phyloP scores from a whole-genome alignment of 2,888 invertebrate species.

The Xanthorhoe spadicearia region DNA sequence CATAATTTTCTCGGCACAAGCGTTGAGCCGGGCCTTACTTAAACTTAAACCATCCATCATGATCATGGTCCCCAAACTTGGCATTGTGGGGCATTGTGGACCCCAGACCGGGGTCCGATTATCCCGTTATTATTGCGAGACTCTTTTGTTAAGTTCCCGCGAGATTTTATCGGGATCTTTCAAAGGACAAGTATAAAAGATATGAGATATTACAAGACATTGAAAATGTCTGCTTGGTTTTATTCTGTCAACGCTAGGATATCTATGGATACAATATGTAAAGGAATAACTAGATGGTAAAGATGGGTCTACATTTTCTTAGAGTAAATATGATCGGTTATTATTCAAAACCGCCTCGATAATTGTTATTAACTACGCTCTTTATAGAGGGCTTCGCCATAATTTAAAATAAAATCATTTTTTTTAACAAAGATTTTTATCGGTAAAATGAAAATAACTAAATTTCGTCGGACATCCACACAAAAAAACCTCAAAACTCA shows the following conservation, averaged over 20 bases:
- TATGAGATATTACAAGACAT: conserved; percentile 9
- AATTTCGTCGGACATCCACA: too few relatives aligned
- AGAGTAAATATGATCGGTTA: too few relatives aligned
- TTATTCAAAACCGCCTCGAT: too few relatives aligned
- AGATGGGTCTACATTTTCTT: too few relatives aligned
- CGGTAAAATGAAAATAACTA: too few relatives aligned
- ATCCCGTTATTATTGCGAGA: conserved; percentile 46
- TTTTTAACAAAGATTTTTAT: too few relatives aligned
- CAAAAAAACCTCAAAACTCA: too few relatives aligned
- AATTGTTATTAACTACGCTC: too few relatives aligned
- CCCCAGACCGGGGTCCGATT: conserved; percentile 36
- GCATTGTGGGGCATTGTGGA: conserved; percentile 34
- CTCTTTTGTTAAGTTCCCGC: conserved; percentile 44
- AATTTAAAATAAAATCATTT: too few relatives aligned
- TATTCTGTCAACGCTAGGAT: not conserved
- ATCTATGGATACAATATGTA: not conserved
- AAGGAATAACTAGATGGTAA: not conserved
- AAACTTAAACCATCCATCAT: conserved; percentile 46
- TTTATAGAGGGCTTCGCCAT: too few relatives aligned
- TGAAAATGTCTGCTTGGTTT: conserved; percentile 6
- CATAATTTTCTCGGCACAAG: conserved; percentile 39
- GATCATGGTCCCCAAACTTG: conserved; percentile 43
- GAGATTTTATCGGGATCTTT: conserved; percentile 44
- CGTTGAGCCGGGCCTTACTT: conserved; percentile 32
- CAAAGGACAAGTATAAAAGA: conserved; percentile 30